These are phyloP conservation scores for Neolamprologus devosi DNA, from an alignment of 2,113 vertebrate species.

Conservation along the genomic window DNA sequence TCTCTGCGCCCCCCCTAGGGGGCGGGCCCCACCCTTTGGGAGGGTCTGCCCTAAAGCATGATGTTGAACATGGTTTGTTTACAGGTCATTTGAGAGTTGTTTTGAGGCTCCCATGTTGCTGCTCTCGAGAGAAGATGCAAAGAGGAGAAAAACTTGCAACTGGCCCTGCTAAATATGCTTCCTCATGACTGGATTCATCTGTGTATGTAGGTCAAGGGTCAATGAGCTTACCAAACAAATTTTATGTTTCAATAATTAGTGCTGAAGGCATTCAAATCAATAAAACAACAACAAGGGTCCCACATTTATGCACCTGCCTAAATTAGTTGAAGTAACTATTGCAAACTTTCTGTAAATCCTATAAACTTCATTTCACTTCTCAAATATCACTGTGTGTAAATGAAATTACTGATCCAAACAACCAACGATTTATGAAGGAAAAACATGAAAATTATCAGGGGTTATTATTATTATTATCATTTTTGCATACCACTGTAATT, in stretches of 20 bases:
- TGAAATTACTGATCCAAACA: neutral
- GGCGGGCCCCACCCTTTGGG: no score
- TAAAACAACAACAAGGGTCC: rapidly evolving
- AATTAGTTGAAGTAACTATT: neutral
- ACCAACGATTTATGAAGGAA: neutral
- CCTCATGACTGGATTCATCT: rapidly evolving
- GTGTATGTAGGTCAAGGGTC: neutral
- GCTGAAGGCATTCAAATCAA: neutral
- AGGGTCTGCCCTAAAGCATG: neutral
- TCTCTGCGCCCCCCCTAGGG: no score
- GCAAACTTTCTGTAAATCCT: neutral
- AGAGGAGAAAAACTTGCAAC: neutral
- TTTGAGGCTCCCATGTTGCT: neutral
- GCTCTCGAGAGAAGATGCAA: neutral
- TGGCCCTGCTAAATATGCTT: rapidly evolving
- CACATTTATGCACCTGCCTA: rapidly evolving
- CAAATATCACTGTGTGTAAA: neutral
- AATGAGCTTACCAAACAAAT: neutral
- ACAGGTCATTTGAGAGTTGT: neutral
- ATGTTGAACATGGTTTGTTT: neutral
- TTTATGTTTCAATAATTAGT: neutral
- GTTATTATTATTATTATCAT: no score
- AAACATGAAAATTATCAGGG: neutral
- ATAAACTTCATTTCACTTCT: neutral
- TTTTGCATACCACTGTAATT: neutral